These are phyloP conservation scores for Drosophila bifasciata DNA, from an alignment of 1,140 invertebrate species.

Conservation along the genomic window DNA sequence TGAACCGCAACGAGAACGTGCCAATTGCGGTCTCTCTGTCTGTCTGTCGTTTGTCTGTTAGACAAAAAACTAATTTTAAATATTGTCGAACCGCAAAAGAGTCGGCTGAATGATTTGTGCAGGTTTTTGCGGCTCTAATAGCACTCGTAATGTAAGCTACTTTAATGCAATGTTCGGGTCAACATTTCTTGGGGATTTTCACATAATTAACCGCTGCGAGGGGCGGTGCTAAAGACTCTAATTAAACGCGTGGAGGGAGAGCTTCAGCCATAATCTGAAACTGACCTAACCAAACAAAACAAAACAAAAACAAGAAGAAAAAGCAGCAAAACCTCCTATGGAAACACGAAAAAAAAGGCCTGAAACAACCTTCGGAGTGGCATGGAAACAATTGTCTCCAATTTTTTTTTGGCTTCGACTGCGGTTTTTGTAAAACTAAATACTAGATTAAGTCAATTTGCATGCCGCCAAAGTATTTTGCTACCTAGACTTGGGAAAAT, in stretches of 20 bases:
- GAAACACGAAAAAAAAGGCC: slow-evolving; percentile 1
- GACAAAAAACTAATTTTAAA: slow-evolving; percentile 57
- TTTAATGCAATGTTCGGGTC: slow-evolving; percentile 60
- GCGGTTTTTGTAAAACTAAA: slow-evolving; percentile 72
- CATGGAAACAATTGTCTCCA: slow-evolving; percentile 67
- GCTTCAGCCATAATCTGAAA: slow-evolving; percentile 44
- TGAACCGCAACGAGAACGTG: slow-evolving; percentile 71
- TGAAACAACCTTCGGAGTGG: slow-evolving; percentile 54
- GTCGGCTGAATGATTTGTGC: slow-evolving; percentile 44
- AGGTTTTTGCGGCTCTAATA: slow-evolving; percentile 16
- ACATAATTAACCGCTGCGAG: slow-evolving; percentile 65
- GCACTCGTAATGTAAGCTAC: slow-evolving; percentile 50
- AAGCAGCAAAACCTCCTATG: too few species aligned
- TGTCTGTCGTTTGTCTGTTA: too few species aligned
- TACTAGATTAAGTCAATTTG: slow-evolving; percentile 81
- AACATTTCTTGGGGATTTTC: slow-evolving; percentile 53
- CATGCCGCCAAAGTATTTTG: slow-evolving; percentile 69
- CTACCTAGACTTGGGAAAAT: slow-evolving; percentile 78
- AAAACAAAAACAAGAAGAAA: neutral
- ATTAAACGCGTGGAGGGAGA: slow-evolving; percentile 58
- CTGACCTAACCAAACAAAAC: slow-evolving; percentile 12
- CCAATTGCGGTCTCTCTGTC: slow-evolving; percentile 71
- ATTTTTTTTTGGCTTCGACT: slow-evolving; percentile 45
- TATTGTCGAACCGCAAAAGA: slow-evolving; percentile 68
- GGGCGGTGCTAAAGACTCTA: slow-evolving; percentile 70